Base-by-base conservation (phyloP, 2,888 invertebrate species). In the Meganola albula region DNA sequence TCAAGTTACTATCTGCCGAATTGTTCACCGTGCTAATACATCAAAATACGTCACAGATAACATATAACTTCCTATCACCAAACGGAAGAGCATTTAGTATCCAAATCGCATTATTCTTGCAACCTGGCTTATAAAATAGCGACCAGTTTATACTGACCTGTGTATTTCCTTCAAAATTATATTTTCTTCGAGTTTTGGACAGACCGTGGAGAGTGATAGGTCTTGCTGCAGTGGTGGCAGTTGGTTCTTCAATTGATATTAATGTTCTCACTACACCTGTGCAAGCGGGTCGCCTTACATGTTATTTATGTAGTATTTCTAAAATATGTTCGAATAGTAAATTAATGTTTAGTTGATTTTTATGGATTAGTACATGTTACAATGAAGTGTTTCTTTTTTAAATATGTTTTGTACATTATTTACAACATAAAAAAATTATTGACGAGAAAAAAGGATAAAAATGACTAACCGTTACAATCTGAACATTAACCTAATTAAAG, bases 181-280 rank as follows among this genome's bases (percentile, higher is more conserved):
- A n/a, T n/a, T n/a, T n/a, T n/a, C n/a, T n/a, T n/a, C n/a, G n/a
- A n/a, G n/a, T n/a, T n/a, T n/a, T n/a, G n/a, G n/a, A n/a, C n/a
- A n/a, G n/a, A n/a, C n/a, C n/a, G n/a, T 40, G 52, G 59, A 64
- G 62, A 36, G 52, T 24, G 48, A 57, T 4, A 44, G 66, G 40
- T 65, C 75, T 41, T 12, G 36, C 41, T 71, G 52, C 9, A 34
- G 27, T 68, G 74, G 79, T 36, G 18, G 59, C 66, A 65, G 64
- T 73, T 71, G 78, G 84, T 72, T 77, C 49, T 65, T 72, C 80
- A 79, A 84, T 84, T 83, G 84, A 83, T 82, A 84, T 83, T 79
- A 83, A 84, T 79, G 78, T 69, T 58, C 50, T 57, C 59, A 65
- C 61, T 66, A 70, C 84, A 84, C 84, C 84, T 84, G 84, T 82